Conservation (phyloP, 2,888 invertebrate species). For the Trichacis sp. region DNA sequence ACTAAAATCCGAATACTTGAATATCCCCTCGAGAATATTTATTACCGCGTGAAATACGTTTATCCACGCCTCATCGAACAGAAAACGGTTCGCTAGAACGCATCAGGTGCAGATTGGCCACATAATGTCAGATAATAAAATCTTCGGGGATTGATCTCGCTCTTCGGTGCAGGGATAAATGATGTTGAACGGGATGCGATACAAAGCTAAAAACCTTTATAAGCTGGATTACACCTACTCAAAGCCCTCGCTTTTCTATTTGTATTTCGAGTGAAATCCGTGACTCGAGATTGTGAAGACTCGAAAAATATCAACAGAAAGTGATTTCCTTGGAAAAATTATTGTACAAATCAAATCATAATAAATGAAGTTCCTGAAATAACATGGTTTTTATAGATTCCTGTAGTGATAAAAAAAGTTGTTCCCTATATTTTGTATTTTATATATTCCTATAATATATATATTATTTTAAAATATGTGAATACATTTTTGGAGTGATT, state of each 20-base stretch:
- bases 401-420: no score
- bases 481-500: no score
- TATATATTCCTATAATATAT: no score
- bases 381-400: not conserved
- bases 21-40: not conserved
- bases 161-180: conserved; percentile 45
- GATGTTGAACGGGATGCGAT: conserved; percentile 47
- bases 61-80: conserved; percentile 52
- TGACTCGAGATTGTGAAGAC: not conserved
- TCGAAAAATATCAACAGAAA: conserved; percentile 36
- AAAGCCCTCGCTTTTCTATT: conserved; percentile 7
- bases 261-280: not conserved
- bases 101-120: conserved; percentile 55
- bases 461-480: no score
- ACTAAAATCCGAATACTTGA: no score
- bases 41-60: conserved; percentile 46
- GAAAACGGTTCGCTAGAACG: conserved; percentile 27
- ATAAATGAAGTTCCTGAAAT: no score
- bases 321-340: no score
- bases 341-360: no score
- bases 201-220: conserved; percentile 52
- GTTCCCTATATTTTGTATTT: no score
- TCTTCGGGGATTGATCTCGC: conserved; percentile 43
- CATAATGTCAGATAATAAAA: conserved; percentile 46
- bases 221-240: conserved; percentile 50